Base-by-base conservation (phyloP, 2,797 vertebrate genomes). In the Stomatorhinus walkeri region DNA sequence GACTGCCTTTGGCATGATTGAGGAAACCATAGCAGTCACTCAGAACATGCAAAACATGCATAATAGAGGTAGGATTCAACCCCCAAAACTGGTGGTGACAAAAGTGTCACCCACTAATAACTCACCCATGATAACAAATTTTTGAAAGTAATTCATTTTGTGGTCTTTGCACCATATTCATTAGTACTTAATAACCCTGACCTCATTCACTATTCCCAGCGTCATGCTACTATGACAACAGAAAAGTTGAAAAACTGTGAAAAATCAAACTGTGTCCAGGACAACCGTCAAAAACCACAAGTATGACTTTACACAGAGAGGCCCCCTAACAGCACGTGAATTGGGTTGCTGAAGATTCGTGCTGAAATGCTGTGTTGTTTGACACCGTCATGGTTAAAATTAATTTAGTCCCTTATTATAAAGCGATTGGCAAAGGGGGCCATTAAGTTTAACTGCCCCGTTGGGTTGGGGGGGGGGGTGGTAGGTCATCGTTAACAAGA, bases 401-500 rank as follows among this genome's bases (percentile, higher is more conserved):
- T 22, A 36, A 16, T 49, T 56, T 76, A 64, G 46, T 86, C 51
- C 88, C 40, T 89, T 88, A 88, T 89, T 88, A 89, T 90, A 88
- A 91, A 91, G 88, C 90, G 85, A 91, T 59, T 49, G 85, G 54
- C 87, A 56, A 72, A 28, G 89, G 90, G 68, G 87, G 81, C 43
- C 86, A 90, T 90, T 93, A 90, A 90, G 90, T 93, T 93, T 93
- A 94, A 95, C 91, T 90, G 91, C 91, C 68, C 48, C 83, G 46
- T 36, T 72, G 61, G 64, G 64, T 64, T 0, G n/a, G 19, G n/a
- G 61, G 1, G 28, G 28, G 61, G 43, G 87, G 43, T 87, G 85
- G 87, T 81, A 85, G 92, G 95, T 95, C 94, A 95, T 87, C 14
- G 88, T 91, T 94, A 94, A 95, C 83, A 87, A 92, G 91, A 87